Conservation (phyloP, 2,113 vertebrate genomes). For the Otocyon megalotis region DNA sequence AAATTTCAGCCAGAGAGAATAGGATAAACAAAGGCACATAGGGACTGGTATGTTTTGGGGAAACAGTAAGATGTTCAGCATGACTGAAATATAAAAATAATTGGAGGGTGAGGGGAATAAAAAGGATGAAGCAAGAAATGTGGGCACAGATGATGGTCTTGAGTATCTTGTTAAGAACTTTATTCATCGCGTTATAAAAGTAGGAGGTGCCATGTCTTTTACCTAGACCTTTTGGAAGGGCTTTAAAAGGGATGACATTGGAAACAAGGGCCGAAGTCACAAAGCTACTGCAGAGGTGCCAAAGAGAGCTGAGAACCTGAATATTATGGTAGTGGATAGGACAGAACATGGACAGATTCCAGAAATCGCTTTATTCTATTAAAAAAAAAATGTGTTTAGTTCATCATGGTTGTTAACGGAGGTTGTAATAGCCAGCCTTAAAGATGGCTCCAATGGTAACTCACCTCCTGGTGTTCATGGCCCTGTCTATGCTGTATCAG, state of each 20-base stretch:
- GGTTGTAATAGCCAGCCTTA: neutral
- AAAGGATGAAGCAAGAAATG: neutral
- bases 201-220: neutral
- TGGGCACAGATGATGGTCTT: neutral
- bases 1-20: slow-evolving; percentile 7
- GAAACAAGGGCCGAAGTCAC: neutral
- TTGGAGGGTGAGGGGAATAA: neutral
- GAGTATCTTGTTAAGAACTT: neutral
- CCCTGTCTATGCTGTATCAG: neutral
- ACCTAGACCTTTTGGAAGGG: neutral
- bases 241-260: neutral
- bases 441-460: neutral
- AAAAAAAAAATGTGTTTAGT: neutral
- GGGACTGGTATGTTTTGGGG: neutral
- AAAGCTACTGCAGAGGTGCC: neutral
- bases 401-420: neutral
- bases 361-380: neutral
- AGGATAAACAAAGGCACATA: neutral
- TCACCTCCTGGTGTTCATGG: neutral
- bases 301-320: neutral
- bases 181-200: neutral
- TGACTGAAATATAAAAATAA: slow-evolving; percentile 26
- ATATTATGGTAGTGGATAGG: neutral
- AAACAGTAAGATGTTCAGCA: neutral
- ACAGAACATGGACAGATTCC: neutral